These are phyloP conservation scores for Otus sunia DNA, from an alignment of 2,113 vertebrate genomes.

Conservation along the genomic window DNA sequence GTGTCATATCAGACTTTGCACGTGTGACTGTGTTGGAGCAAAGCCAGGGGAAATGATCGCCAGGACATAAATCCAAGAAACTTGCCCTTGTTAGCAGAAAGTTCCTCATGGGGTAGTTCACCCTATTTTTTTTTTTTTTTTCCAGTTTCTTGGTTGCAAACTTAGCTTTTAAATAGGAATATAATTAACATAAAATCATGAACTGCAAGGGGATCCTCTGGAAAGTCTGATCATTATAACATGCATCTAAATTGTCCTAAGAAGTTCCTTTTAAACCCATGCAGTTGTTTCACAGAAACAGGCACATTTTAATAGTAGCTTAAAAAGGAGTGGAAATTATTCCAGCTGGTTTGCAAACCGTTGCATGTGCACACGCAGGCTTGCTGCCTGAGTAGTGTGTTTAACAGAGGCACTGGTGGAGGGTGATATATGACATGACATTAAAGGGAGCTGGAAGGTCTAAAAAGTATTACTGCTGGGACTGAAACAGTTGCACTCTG, in stretches of 20 bases:
- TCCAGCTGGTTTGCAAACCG: not conserved
- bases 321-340: constrained; percentile 77
- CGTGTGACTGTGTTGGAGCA: not conserved
- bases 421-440: constrained; percentile 3
- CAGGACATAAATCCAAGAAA: not conserved
- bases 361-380: not conserved
- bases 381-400: constrained; percentile 38
- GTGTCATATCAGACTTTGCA: not conserved
- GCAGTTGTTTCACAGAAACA: constrained; percentile 10
- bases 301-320: constrained; percentile 50
- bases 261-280: not conserved
- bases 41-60: not conserved
- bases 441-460: not conserved
- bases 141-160: not conserved
- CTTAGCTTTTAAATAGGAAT: not conserved
- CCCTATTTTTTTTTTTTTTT: not conserved
- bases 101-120: not conserved
- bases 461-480: not conserved
- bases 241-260: not conserved
- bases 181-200: not conserved
- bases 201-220: not conserved
- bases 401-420: not conserved
- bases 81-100: not conserved
- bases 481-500: not conserved
- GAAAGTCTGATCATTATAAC: not conserved